Conservation (phyloP, 1,140 invertebrate genomes). For the Phthorimaea operculella region DNA sequence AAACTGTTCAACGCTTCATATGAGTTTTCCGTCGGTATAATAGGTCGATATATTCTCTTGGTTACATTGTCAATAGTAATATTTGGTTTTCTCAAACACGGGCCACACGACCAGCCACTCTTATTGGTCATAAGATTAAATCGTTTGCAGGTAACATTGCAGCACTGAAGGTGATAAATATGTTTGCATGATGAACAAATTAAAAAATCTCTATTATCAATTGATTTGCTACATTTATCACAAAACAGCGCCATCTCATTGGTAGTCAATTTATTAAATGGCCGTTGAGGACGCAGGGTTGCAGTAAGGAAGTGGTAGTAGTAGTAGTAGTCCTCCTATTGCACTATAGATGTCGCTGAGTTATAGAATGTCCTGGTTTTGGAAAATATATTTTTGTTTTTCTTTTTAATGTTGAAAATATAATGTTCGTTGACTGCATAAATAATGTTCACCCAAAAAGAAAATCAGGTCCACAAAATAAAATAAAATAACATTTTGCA, state of each 20-base stretch:
- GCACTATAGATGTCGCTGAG: no score
- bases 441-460: no score
- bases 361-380: no score
- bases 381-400: no score
- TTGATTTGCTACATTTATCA: neutral
- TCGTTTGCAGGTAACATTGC: neutral
- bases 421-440: no score
- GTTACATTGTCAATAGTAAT: neutral
- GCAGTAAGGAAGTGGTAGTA: no score
- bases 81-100: neutral
- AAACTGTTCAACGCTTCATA: constrained; percentile 1
- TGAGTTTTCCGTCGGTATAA: constrained; percentile 1
- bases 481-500: no score
- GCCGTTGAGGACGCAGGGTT: no score
- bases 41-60: neutral
- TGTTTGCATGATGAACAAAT: neutral
- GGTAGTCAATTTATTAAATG: no score
- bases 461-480: no score
- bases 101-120: neutral
- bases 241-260: neutral
- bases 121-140: neutral
- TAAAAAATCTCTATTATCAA: neutral
- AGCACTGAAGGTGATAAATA: neutral
- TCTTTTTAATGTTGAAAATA: no score
- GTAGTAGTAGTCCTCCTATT: no score